phyloP scores from a whole-genome alignment of 2,113 vertebrate genomes.

The Tachysurus vachellii region DNA sequence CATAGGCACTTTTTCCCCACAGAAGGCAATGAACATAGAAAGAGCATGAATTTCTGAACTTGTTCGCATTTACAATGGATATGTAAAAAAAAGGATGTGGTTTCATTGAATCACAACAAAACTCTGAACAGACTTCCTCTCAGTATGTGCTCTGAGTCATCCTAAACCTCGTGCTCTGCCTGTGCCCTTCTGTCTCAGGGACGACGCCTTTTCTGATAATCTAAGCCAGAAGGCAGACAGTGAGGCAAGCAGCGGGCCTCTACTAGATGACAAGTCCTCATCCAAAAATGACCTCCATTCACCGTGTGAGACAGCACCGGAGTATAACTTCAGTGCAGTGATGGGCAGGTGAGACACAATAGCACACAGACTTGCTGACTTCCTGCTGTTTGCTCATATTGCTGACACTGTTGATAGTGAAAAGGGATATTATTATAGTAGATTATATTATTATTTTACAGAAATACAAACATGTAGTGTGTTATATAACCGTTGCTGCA shows the following conservation, averaged over 20 bases:
- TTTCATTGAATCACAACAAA: not conserved
- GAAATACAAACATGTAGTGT: not conserved
- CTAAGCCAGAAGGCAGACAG: conserved; percentile 98
- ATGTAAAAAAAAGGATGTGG: not conserved
- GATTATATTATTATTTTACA: not conserved
- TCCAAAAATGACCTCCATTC: conserved; percentile 94
- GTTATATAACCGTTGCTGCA: not conserved
- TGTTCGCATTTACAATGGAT: not conserved
- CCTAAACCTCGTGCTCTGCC: conserved; percentile 6
- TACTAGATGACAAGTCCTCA: conserved; percentile 92
- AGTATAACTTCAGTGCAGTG: conserved; percentile 89
- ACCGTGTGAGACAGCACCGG: conserved; percentile 86
- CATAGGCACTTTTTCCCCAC: not conserved
- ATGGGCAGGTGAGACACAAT: conserved; percentile 83
- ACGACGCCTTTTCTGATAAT: conserved; percentile 96
- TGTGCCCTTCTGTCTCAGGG: conserved; percentile 70
- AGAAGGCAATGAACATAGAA: not conserved
- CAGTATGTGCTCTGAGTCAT: not conserved
- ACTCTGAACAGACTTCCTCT: not conserved
- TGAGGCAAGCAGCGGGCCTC: conserved; percentile 93
- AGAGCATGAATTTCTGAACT: not conserved
- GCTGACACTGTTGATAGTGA: not conserved
- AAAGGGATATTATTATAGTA: not conserved
- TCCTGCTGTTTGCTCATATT: not conserved
- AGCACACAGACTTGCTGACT: not conserved